These are phyloP conservation scores for Nycticorax nycticorax DNA, from an alignment of 2,113 vertebrate genomes.

Conservation along the genomic window DNA sequence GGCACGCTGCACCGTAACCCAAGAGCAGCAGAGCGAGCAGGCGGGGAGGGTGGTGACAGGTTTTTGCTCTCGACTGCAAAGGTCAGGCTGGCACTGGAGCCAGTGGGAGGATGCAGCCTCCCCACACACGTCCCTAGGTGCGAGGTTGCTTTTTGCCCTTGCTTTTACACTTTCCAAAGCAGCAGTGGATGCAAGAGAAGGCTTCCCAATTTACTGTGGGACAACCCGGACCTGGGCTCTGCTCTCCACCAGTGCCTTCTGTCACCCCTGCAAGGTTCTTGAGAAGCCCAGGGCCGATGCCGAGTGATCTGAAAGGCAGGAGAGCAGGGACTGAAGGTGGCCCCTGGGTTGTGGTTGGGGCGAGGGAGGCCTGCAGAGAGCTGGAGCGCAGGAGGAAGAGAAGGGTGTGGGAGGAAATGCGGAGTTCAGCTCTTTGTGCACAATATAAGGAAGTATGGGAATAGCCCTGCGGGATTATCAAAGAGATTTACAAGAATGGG, in stretches of 20 bases:
- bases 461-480: neutral
- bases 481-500: neutral
- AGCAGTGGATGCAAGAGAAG: neutral
- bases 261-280: neutral
- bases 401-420: slow-evolving; percentile 13
- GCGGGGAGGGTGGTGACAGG: neutral
- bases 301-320: neutral
- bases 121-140: neutral
- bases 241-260: rapidly evolving
- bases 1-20: rapidly evolving
- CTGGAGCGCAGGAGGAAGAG: neutral
- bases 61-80: neutral
- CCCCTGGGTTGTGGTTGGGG: neutral
- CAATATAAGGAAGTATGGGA: slow-evolving; percentile 39
- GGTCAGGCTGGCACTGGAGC: neutral
- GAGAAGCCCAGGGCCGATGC: neutral
- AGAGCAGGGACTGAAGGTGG: neutral
- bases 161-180: neutral
- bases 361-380: neutral
- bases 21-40: neutral
- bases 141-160: neutral
- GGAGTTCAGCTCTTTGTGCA: neutral
- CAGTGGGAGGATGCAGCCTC: neutral
- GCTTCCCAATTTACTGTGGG: neutral
- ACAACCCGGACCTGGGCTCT: neutral